Conservation (phyloP, 1,140 invertebrate species). For the Dendrolimus kikuchii region DNA sequence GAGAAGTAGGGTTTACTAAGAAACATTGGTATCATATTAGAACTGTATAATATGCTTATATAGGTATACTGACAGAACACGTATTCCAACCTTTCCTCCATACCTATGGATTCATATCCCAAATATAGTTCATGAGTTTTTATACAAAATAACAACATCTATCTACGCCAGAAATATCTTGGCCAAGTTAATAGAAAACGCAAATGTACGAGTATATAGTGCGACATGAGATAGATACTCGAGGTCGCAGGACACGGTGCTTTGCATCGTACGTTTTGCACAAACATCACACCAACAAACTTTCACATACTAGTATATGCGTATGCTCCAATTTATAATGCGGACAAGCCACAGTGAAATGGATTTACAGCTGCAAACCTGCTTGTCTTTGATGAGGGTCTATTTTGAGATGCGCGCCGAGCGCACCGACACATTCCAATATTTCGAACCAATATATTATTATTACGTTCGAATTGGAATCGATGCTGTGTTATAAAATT, state of each 20-base stretch:
- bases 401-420: slow-evolving; percentile 64
- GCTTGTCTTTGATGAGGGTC: slow-evolving; percentile 71
- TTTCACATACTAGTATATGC: slow-evolving; percentile 31
- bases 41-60: too few species aligned
- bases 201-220: slow-evolving; percentile 39
- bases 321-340: slow-evolving; percentile 64
- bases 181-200: slow-evolving; percentile 60
- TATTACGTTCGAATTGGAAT: slow-evolving; percentile 66
- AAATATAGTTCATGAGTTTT: slow-evolving; percentile 42
- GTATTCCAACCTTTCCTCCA: too few species aligned
- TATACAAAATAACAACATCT: slow-evolving; percentile 59
- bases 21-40: too few species aligned
- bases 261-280: slow-evolving; percentile 15
- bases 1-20: too few species aligned
- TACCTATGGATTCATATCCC: too few species aligned
- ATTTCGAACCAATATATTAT: slow-evolving; percentile 68
- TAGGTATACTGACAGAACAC: too few species aligned
- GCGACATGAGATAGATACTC: slow-evolving; percentile 36
- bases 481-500: slow-evolving; percentile 68
- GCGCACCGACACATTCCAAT: slow-evolving; percentile 66
- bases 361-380: slow-evolving; percentile 71
- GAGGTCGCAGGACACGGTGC: slow-evolving; percentile 35
- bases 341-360: slow-evolving; percentile 67
- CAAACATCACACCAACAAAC: slow-evolving; percentile 39
- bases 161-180: slow-evolving; percentile 44